phyloP scores from a whole-genome alignment of 2,113 vertebrate genomes.

The Galemys pyrenaicus region DNA sequence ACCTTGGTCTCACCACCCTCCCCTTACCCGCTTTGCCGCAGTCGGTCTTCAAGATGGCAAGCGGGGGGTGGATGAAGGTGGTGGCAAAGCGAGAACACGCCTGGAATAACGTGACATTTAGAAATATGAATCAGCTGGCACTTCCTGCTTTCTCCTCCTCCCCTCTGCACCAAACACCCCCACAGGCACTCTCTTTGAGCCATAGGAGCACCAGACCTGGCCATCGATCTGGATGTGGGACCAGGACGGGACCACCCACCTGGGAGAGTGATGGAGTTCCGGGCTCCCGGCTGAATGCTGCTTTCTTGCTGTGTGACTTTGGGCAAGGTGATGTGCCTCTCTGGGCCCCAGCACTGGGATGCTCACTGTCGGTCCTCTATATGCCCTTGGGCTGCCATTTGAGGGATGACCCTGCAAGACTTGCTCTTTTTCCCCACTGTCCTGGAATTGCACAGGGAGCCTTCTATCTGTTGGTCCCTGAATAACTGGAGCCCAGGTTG shows the following conservation, averaged over 20 bases:
- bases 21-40: not conserved
- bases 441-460: not conserved
- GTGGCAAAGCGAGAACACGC: conserved; percentile 61
- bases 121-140: conserved; percentile 74
- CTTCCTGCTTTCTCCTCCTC: conserved; percentile 59
- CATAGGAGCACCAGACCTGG: not conserved
- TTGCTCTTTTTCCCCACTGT: not conserved
- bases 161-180: not conserved
- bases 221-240: not conserved
- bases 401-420: not conserved
- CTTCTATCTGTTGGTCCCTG: not conserved
- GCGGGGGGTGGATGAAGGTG: conserved; percentile 71
- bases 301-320: not conserved
- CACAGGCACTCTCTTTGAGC: conserved; percentile 20
- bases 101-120: conserved; percentile 81
- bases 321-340: not conserved
- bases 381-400: not conserved
- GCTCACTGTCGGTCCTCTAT: not conserved
- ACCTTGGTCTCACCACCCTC: not conserved
- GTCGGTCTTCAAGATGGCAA: conserved; percentile 71
- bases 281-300: not conserved
- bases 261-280: not conserved
- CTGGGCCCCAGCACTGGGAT: not conserved
- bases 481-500: not conserved
- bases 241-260: not conserved